Evolutionary conservation across 1,140 invertebrate genomes (phyloP), one percentile per base, ranked within the genome.

Genomic region (Hypsibius dujardini): DNA sequence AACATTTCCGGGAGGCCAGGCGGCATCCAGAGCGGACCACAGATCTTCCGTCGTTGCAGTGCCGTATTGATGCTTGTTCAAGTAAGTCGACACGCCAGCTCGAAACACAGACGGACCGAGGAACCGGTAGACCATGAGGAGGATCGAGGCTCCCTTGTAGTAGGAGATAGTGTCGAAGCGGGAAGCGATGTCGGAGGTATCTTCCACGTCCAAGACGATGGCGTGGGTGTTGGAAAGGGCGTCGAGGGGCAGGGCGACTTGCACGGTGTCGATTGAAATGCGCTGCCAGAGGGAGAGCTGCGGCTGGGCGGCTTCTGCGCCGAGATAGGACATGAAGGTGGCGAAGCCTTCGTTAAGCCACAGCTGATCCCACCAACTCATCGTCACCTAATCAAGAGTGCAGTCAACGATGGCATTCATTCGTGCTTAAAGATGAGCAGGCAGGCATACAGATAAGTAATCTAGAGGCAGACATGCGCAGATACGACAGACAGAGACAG

Each of bases 31-130:
- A 0, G 90, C 87, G 1, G 84, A 82, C 95, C 95, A 99, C 62
- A 99, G 82, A 79, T 98, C 91, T 78, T 92, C 88, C 7, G 95
- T 98, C 74, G 87, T 86, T 1, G 95, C 92, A 78, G 98, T 95
- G 47, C 81, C 84, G 77, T 93, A 94, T 79, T 88, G 86, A 82
- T 95, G 89, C 72, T 86, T 85, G 1, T 86, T 90, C 72, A 98
- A 80, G 77, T 98, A 98, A 2, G 87, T 77, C 76, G 93, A 87
- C 89, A 98, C 93, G 46, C 94, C 93, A 80, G 87, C 89, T n/a
- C 88, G 85, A 78, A 98, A 98, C 3, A 67, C 42, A 42, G 7
- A 7, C 3, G 7, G 62, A 14, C 62, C 42, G 7, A 67, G 62
- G 62, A 42, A 67, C 42, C 45, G 12, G 62, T 14, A 67, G 42